A percentile compares a stretch with the other conserved stretches of the same genome.
phyloP scores from a whole-genome alignment of 2,888 invertebrate species.

The Pimpla rufipes region DNA sequence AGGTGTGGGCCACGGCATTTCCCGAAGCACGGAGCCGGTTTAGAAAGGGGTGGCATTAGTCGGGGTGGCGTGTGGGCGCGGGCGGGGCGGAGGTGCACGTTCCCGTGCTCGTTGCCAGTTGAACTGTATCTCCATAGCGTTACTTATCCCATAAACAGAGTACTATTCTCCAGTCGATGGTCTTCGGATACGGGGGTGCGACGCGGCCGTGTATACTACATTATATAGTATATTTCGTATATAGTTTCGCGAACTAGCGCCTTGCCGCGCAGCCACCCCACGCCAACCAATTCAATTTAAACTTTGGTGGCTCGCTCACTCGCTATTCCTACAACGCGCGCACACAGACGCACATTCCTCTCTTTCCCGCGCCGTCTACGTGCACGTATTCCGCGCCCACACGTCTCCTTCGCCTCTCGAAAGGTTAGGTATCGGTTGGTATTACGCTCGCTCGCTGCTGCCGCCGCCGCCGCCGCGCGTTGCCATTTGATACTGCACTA shows the following conservation, averaged over 20 bases:
- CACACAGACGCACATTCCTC: slow-evolving; percentile 31
- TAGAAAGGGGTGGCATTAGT: slow-evolving; percentile 30
- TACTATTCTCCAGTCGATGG: slow-evolving; percentile 84
- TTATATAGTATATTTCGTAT: slow-evolving; percentile 65
- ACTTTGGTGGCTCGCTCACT: slow-evolving; percentile 77
- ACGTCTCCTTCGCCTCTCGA: slow-evolving; percentile 41
- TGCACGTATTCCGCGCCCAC: slow-evolving; percentile 1
- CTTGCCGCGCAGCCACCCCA: slow-evolving; percentile 78
- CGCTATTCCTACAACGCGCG: slow-evolving; percentile 56
- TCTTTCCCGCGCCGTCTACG: slow-evolving; percentile 43
- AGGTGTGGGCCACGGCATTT: slow-evolving; percentile 57
- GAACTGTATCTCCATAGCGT: slow-evolving; percentile 82
- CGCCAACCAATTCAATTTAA: slow-evolving; percentile 84
- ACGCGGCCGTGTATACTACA: slow-evolving; percentile 53
- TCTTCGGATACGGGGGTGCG: slow-evolving; percentile 82
- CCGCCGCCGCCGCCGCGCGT: slow-evolving; percentile 35
- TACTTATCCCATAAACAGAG: slow-evolving; percentile 83
- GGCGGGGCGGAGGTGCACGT: slow-evolving; percentile 70
- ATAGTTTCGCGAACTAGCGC: slow-evolving; percentile 82
- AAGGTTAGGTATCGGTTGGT: slow-evolving; percentile 58
- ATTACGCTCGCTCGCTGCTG: slow-evolving; percentile 47
- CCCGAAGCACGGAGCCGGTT: slow-evolving; percentile 38
- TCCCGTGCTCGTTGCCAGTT: slow-evolving; percentile 79
- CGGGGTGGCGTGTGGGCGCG: slow-evolving; percentile 62
- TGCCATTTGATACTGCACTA: slow-evolving; percentile 40